Evolutionary conservation across 2,888 invertebrate genomes (phyloP).

Genomic region (Fabriciana adippe): DNA sequence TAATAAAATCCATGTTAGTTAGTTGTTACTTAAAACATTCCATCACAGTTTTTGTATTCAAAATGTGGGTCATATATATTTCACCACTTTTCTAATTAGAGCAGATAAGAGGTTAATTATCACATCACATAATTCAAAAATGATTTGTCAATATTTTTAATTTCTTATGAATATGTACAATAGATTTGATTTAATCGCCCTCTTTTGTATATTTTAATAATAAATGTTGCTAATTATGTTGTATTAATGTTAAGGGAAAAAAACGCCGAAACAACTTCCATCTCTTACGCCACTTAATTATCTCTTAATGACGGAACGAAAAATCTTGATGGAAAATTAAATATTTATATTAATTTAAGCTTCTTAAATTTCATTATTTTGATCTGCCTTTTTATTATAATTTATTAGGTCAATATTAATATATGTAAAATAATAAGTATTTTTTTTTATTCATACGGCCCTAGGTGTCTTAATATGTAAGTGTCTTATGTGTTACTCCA

Average conservation of each 20-base stretch:
- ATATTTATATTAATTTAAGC: not conserved
- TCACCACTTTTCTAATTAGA: conserved; percentile 6
- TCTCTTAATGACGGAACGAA: conserved; percentile 4
- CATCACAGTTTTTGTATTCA: conserved; percentile 4
- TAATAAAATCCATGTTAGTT: too few species aligned
- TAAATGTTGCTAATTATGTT: not conserved
- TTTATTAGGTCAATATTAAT: not conserved
- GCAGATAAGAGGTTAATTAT: conserved; percentile 3
- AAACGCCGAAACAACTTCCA: not conserved
- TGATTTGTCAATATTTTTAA: conserved; percentile 1
- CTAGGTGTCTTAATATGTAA: too few species aligned
- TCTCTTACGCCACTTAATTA: conserved; percentile 15
- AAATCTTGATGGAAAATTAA: conserved; percentile 2
- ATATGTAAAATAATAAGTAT: too few species aligned
- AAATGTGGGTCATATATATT: conserved; percentile 11
- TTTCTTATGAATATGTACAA: conserved; percentile 7
- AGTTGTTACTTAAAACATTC: not conserved
- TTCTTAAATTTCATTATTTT: not conserved
- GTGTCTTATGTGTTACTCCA: too few species aligned
- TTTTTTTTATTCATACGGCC: too few species aligned
- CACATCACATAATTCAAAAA: conserved; percentile 1
- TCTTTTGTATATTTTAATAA: not conserved
- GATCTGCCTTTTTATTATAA: not conserved
- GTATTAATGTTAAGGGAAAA: not conserved
- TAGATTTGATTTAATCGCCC: not conserved